phyloP scores from a whole-genome alignment of 2,888 invertebrate genomes.

The Serripes groenlandicus region DNA sequence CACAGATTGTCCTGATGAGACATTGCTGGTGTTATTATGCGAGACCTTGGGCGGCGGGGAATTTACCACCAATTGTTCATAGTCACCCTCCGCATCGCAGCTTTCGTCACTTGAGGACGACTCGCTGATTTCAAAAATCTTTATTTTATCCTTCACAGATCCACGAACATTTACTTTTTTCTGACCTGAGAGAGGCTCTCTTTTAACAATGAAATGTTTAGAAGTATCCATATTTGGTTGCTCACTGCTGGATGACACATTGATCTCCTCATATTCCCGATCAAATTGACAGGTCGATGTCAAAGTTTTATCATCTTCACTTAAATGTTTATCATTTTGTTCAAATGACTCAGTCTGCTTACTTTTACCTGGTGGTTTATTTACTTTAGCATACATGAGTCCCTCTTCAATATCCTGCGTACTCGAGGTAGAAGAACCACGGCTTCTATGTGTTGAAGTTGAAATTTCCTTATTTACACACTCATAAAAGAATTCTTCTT shows the following conservation, averaged over 20 bases:
- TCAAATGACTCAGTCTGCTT: constrained; percentile 36
- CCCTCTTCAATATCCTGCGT: constrained; percentile 19
- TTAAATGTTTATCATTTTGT: constrained; percentile 26
- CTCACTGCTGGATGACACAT: neutral
- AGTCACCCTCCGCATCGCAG: constrained; percentile 42
- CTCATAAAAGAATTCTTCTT: constrained; percentile 57
- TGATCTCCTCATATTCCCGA: constrained; percentile 51
- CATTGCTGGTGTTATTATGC: neutral
- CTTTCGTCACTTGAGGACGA: constrained; percentile 35
- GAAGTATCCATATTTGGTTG: neutral
- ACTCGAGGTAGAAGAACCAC: too few species aligned
- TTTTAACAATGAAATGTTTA: constrained; percentile 13
- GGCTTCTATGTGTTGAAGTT: neutral
- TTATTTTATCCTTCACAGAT: constrained; percentile 59
- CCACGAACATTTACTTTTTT: constrained; percentile 23
- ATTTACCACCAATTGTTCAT: constrained; percentile 31
- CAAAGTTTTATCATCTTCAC: constrained; percentile 8
- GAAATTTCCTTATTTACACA: constrained; percentile 32
- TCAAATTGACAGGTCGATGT: constrained; percentile 15
- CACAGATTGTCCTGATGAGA: neutral
- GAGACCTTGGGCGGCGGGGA: constrained; percentile 21
- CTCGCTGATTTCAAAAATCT: constrained; percentile 48
- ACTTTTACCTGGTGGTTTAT: constrained; percentile 51
- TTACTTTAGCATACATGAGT: constrained; percentile 60
- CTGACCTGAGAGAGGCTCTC: neutral